Evolutionary conservation across 2,888 invertebrate genomes (phyloP).

Genomic region (Helleia helle): DNA sequence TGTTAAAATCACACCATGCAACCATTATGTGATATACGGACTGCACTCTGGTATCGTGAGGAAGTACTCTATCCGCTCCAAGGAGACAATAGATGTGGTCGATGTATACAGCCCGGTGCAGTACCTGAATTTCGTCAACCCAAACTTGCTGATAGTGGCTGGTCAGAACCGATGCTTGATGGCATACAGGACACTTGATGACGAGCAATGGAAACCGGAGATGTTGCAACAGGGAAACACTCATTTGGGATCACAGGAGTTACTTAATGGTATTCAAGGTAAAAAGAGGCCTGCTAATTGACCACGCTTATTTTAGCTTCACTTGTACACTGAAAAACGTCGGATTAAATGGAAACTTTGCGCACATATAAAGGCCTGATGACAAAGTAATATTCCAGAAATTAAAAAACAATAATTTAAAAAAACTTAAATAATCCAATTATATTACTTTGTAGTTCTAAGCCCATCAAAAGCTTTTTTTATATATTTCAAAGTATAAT

Average conservation of each 20-base stretch:
- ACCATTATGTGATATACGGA: conserved; percentile 64
- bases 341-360: no score
- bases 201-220: conserved; percentile 44
- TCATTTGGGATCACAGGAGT: conserved; percentile 59
- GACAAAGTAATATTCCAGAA: no score
- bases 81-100: conserved; percentile 44
- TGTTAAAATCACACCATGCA: conserved; percentile 64
- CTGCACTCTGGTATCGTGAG: conserved; percentile 55
- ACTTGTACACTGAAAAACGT: no score
- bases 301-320: no score
- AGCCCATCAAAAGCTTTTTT: no score
- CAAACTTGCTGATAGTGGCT: conserved; percentile 46
- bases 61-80: conserved; percentile 49
- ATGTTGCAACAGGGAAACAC: conserved; percentile 55
- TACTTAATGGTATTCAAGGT: conserved; percentile 59
- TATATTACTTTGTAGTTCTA: no score
- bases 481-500: no score
- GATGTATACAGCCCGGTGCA: conserved; percentile 53
- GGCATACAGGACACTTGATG: conserved; percentile 39
- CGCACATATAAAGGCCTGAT: no score
- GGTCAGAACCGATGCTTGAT: conserved; percentile 55
- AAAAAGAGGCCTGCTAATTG: no score
- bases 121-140: conserved; percentile 50
- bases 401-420: no score
- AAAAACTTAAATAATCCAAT: no score